Percentiles rank a stretch among this genome's conserved stretches.
These are phyloP conservation scores for Papilio demoleus DNA, from an alignment of 2,888 invertebrate genomes.

Conservation along the genomic window DNA sequence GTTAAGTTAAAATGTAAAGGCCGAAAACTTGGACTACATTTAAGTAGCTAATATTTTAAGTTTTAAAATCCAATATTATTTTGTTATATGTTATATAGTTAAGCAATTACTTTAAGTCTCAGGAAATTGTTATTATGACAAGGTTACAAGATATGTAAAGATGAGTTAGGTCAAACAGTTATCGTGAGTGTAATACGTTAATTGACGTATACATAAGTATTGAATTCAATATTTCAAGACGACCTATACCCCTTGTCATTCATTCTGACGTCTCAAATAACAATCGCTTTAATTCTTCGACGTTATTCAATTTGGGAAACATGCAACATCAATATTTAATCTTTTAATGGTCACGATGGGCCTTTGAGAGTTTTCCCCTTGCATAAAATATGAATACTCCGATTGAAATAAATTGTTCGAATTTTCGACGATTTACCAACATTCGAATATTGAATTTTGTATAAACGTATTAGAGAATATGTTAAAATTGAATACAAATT, in stretches of 20 bases:
- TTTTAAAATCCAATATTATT: too few relatives aligned
- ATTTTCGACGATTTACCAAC: slow-evolving; percentile 20
- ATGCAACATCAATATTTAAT: slow-evolving; percentile 49
- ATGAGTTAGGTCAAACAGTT: slow-evolving; percentile 32
- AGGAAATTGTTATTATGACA: slow-evolving; percentile 22
- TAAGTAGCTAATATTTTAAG: too few relatives aligned
- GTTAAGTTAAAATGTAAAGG: too few relatives aligned
- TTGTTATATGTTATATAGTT: too few relatives aligned
- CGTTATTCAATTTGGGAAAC: slow-evolving; percentile 38
- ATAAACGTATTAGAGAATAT: background rate
- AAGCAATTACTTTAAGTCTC: too few relatives aligned
- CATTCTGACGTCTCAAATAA: slow-evolving; percentile 55
- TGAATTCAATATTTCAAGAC: slow-evolving; percentile 51
- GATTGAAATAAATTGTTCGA: slow-evolving; percentile 24
- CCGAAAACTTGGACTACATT: too few relatives aligned
- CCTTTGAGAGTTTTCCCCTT: slow-evolving; percentile 40
- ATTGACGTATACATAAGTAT: slow-evolving; percentile 39
- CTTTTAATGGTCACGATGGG: slow-evolving; percentile 46
- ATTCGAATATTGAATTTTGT: slow-evolving; percentile 11
- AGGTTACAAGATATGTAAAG: background rate
- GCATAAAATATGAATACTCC: slow-evolving; percentile 38
- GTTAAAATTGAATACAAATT: background rate
- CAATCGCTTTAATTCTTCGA: slow-evolving; percentile 45
- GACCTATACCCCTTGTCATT: slow-evolving; percentile 50
- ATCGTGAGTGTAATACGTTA: slow-evolving; percentile 45